Evolutionary conservation across 2,113 vertebrate genomes (phyloP), one percentile per base, ranked within the genome.

Genomic region (Spermophilus dauricus): DNA sequence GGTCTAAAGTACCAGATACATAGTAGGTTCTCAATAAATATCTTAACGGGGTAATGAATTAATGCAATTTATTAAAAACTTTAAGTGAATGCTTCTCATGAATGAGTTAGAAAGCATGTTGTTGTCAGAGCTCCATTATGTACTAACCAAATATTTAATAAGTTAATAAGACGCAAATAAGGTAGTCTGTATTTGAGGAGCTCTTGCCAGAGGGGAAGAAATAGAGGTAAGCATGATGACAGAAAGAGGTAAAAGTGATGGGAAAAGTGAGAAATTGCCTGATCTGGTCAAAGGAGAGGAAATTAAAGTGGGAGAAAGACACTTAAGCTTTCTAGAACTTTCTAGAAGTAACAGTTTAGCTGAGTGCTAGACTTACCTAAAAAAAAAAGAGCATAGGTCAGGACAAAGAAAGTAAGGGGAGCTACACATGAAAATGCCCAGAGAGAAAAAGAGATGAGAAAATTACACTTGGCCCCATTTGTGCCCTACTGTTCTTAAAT

Each of bases 11-110:
- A 34, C 7, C 30, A 80, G 53, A 63, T 18, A 78, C 1, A 10
- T 20, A 81, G 87, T 14, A 89, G 22, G 30, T 42, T 88, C 37
- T 86, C n/a, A 93, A 34, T 90, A 81, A 88, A 67, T 87, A 73
- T 34, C 28, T 89, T 30, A 93, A 51, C 67, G 75, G 78, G 42
- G 73, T 84, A 69, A 81, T 83, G 30, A 67, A 76, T 82, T n/a
- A 95, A 76, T 61, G 30, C 0, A 78, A 69, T 73, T 37, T 65
- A 39, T 82, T 61, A 90, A 78, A 82, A 87, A 14, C 45, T 76
- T 88, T 39, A 63, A 82, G 78, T 56, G 42, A 63, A 89, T 24
- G 24, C 22, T 2, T 72, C 42, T 86, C 53, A 13, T 37, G 90
- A 51, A 12, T 48, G 34, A 95, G 14, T 45, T 30, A 67, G 75